Evolutionary conservation across 2,113 vertebrate genomes (phyloP), one percentile per base, ranked within the genome.

Genomic region (Atlantisia rogersi): DNA sequence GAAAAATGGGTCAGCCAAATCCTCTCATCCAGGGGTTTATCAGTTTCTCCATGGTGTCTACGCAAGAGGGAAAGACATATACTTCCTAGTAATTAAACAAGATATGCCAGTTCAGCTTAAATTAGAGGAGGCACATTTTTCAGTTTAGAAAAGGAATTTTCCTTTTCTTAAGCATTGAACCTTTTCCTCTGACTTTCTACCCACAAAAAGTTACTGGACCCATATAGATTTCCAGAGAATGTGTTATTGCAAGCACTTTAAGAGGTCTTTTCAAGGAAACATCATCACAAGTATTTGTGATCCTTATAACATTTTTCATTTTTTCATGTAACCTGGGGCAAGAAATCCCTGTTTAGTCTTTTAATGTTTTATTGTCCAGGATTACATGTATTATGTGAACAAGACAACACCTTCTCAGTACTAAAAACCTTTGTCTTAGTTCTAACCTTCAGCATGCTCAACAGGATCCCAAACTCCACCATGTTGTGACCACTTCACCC

Each of bases 351-450:
- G 17, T 81, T 93, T 89, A 95, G 69, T 80, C 56, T 76, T 96
- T 95, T 82, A 84, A 78, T 26, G 39, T 82, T 95, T 92, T 73
- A 71, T 81, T 31, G 50, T 76, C 63, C 82, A 86, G 90, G 56
- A 92, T 94, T 90, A 95, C 95, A 95, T 82, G 44, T 25, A 90
- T 94, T 96, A 76, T 81, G 29, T 92, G 82, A 95, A 28, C 42
- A 96, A 94, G 86, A 85, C 56, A 86, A 82, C 86, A 86, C 46
- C 84, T 97, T 86, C 82, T 69, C 28, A 46, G 10, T 67, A 46
- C 14, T 46, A 46, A 44, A 65, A 67, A 15, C 26, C 39, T 32
- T 44, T 67, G 20, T 44, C 20, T 44, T 67, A 22, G 40, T 67
- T 11, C 21, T 48, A 11, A 48, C 48, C 21, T 48, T 48, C 48